Evolutionary conservation across 1,140 invertebrate genomes (phyloP), one percentile per base, ranked within the genome.

Genomic region (Drosophila trapezifrons): DNA sequence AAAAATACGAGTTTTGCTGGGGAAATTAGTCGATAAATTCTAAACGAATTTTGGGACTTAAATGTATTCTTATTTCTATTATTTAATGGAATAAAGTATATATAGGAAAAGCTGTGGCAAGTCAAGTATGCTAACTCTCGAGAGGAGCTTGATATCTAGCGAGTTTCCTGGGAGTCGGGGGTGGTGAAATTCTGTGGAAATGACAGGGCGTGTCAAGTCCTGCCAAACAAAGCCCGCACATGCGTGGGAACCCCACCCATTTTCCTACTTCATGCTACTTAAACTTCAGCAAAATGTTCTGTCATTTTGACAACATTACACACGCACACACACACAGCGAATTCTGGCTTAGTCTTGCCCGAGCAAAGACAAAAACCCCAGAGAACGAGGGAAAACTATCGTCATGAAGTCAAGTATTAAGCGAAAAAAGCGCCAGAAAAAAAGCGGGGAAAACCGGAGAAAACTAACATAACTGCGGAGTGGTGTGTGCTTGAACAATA

Each of bases 281-380:
- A 79, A 82, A 74, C 66, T 66, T 78, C 55, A 72, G 78, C 71
- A 87, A 83, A 76, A 79, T 78, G 70, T 74, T 76, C 84, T 89
- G 80, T 87, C 80, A 80, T 80, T 85, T 85, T 78, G 78, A 81
- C 82, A 82, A 64, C 75, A 60, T 69, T 74, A 72, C 59, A 62
- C 60, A 42, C 52, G 45, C 20, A 77, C 42, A 69, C 55, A 56
- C 38, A 49, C 29, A 49, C 9, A 20, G 32, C 25, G 58, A 17
- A 27, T 67, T 35, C 52, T 40, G 63, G 63, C 66, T 56, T 67
- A 49, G 46, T 57, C 46, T 56, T 55, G 29, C 51, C 20, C 51
- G 29, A 51, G 13, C 35, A 58, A 66, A 66, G 54, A 54, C 73
- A 59, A 51, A 76, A 76, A 54, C 32, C 52, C 22, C 32, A n/a